Evolutionary conservation across 2,888 invertebrate species (phyloP), one percentile per base, ranked within the genome.

Genomic region (Dicycla oo): DNA sequence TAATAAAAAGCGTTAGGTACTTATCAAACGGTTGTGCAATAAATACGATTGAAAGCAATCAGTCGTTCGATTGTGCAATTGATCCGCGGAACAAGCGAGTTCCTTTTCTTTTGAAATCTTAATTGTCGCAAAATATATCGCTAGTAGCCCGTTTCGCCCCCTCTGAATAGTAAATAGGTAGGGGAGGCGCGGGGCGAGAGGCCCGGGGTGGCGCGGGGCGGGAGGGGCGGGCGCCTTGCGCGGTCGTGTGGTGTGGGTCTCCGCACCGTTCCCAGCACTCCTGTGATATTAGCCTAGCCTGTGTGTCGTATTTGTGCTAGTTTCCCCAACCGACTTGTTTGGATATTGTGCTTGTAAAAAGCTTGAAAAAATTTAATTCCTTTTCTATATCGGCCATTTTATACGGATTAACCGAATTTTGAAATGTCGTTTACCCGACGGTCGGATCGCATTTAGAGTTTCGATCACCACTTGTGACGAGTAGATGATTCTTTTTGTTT

Each of bases 201-300:
- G 80, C 78, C 83, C 74, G 77, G 53, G 80, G 70, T 72, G 61
- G 81, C 75, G 83, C 82, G 83, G 75, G 83, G 69, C 75, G 73
- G 75, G 77, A 74, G 75, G 64, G 80, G 74, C 80, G 76, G 72
- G 77, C 75, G 81, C 76, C 73, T 83, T 77, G 75, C 81, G 81
- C 69, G 78, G 78, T 62, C 77, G 85, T 76, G 87, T 86, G 78
- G 82, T 73, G 85, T 73, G 86, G 86, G 89, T 88, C 88, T 90
- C 89, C 90, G 94, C 93, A 90, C 94, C 94, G 95, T 95, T 95
- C 95, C 95, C 95, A 93, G 95, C 93, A 95, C 95, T 94, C 93
- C 95, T 96, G 95, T 96, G 95, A 96, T 96, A 96, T 96, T 96
- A 96, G 95, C 94, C 94, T 96, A 96, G 95, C 94, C 94, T 95